Evolutionary conservation across 2,797 vertebrate species (phyloP), one percentile per base, ranked within the genome.

Genomic region (Coregonus ussuriensis): DNA sequence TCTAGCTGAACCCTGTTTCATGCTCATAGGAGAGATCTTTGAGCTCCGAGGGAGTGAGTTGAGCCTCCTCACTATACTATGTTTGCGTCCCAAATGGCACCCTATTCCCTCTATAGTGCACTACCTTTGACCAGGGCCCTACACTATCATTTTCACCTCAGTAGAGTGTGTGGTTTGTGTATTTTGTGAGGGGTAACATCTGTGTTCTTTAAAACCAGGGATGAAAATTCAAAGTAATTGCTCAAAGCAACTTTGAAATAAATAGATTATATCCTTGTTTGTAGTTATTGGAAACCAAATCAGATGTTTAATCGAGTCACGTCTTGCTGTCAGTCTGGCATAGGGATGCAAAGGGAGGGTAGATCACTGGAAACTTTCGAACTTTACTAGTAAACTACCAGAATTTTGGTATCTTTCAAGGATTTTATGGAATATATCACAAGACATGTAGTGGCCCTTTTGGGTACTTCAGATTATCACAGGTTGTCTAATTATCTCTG

Each of bases 11-110:
- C 98, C 98, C 0, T 99, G 97, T 88, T 99, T 99, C 93, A 98
- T 98, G 97, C 94, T 99, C 79, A 98, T 99, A 1, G 98, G 97
- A 84, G 98, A 99, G 89, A 99, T 99, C 85, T 99, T 99, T 92
- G 98, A 99, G 84, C 95, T 99, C 87, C 90, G 97, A 94, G 98
- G 98, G 95, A 99, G 98, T 99, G 92, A 96, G 97, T 76, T 15
- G 11, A 33, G 6, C 51, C 14, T 54, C 25, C 52, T 6, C 18
- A 47, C 6, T 35, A 6, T 29, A 54, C n/a, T 74, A 53, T 69
- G 70, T 67, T 7, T 47, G 53, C 33, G 67, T 74, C 18, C 18
- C 4, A 54, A 16, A 16, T 54, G 53, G 16, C 53, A 54, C 15
- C 14, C 53, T 54, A 54, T 16, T 59, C n/a, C 4, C 54, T 59